Conservation (phyloP, 2,888 invertebrate genomes). For the Aphodius granarius region DNA sequence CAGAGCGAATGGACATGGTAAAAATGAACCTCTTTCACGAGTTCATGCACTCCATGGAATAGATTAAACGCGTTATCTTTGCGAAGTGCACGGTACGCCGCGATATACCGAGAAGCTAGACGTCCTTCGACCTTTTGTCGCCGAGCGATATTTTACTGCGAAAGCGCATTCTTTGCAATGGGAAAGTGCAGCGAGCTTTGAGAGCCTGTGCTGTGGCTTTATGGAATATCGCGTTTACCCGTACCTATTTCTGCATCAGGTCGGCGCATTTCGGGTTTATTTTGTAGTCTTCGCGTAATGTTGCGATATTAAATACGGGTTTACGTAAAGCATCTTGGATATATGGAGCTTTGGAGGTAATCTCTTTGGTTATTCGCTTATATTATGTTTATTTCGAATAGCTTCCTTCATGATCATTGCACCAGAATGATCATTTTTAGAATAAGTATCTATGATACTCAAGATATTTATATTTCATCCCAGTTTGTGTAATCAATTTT, state of each 20-base stretch:
- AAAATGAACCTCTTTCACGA: not conserved
- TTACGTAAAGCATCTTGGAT: not conserved
- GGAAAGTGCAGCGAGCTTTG: not conserved
- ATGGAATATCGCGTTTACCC: not conserved
- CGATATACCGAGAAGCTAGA: not conserved
- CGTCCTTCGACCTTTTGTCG: not conserved
- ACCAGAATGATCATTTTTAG: too few relatives aligned
- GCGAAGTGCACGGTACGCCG: slow-evolving; percentile 2
- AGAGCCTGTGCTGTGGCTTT: not conserved
- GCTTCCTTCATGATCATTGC: not conserved
- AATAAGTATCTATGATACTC: too few relatives aligned
- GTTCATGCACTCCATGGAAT: not conserved
- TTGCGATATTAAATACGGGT: not conserved
- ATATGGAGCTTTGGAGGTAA: not conserved
- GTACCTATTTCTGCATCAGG: not conserved
- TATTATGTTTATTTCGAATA: not conserved
- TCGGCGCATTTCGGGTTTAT: not conserved
- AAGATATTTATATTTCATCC: too few relatives aligned
- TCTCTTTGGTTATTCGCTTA: not conserved
- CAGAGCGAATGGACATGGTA: not conserved
- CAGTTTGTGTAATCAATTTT: too few relatives aligned
- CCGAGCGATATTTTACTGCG: not conserved
- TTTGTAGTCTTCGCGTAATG: not conserved
- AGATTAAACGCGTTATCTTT: slow-evolving; percentile 12
- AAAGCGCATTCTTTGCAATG: not conserved